Evolutionary conservation across 2,888 invertebrate genomes (phyloP).

Genomic region (Pandemis cinnamomeana): DNA sequence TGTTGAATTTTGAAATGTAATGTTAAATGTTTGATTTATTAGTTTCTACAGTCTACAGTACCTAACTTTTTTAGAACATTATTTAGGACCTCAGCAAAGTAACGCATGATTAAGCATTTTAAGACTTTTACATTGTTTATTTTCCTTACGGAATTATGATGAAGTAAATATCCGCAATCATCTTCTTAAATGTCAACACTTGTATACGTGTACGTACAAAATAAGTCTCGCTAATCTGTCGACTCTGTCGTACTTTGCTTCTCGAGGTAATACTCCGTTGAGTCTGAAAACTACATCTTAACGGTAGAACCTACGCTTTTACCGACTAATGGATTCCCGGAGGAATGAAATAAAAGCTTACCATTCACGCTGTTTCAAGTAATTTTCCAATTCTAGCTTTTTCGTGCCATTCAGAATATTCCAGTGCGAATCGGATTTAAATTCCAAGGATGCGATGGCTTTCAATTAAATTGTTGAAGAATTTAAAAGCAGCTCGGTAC

Average conservation of each 20-base stretch:
- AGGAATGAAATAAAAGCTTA: constrained; percentile 49
- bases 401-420: constrained; percentile 40
- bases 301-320: constrained; percentile 53
- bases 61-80: too few species aligned
- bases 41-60: too few species aligned
- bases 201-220: neutral
- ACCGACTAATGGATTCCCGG: constrained; percentile 66
- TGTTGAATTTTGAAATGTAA: too few species aligned
- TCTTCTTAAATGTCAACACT: neutral
- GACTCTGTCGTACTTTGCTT: constrained; percentile 43
- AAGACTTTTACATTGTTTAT: too few species aligned
- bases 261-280: constrained; percentile 55
- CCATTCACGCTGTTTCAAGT: constrained; percentile 55
- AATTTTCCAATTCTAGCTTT: constrained; percentile 44
- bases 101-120: too few species aligned
- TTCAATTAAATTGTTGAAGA: constrained; percentile 20
- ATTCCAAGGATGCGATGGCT: constrained; percentile 27
- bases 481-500: neutral
- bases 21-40: too few species aligned
- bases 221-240: constrained; percentile 42
- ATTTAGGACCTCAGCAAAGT: too few species aligned
- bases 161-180: neutral
- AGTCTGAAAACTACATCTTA: constrained; percentile 60
- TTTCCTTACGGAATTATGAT: neutral
- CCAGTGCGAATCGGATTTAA: constrained; percentile 19